phyloP scores from a whole-genome alignment of 2,113 vertebrate genomes.

The Pangasianodon hypophthalmus region DNA sequence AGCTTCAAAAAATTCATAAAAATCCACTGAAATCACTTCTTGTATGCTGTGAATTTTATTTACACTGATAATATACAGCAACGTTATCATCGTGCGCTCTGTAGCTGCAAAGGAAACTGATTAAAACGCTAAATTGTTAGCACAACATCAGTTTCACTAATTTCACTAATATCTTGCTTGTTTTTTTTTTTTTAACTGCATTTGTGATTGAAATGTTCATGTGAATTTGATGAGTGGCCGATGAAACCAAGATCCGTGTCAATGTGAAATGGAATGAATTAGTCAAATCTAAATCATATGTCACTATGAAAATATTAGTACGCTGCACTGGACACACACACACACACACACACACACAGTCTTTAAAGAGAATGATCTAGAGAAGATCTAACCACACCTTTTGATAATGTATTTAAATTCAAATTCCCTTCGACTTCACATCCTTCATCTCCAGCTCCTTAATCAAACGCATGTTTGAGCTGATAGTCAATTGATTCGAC shows the following conservation, averaged over 20 bases:
- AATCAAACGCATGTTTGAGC: neutral
- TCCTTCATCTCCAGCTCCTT: neutral
- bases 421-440: neutral
- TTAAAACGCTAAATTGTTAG: neutral
- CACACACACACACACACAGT: too few species aligned
- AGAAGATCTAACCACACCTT: too few species aligned
- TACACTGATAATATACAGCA: neutral
- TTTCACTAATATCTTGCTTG: neutral
- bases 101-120: neutral
- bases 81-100: too few species aligned
- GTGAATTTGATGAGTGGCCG: neutral
- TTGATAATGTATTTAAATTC: too few species aligned
- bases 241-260: neutral
- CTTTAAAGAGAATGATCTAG: too few species aligned
- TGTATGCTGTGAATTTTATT: too few species aligned
- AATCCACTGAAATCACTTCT: too few species aligned
- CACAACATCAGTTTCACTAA: neutral
- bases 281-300: too few species aligned
- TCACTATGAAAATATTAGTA: too few species aligned
- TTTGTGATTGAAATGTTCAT: neutral
- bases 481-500: neutral
- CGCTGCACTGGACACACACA: too few species aligned
- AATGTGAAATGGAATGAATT: too few species aligned
- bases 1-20: too few species aligned
- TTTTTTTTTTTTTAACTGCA: neutral